Evolutionary conservation across 1,140 invertebrate species (phyloP), one percentile per base, ranked within the genome.

Genomic region (Caenorhabditis elegans): DNA sequence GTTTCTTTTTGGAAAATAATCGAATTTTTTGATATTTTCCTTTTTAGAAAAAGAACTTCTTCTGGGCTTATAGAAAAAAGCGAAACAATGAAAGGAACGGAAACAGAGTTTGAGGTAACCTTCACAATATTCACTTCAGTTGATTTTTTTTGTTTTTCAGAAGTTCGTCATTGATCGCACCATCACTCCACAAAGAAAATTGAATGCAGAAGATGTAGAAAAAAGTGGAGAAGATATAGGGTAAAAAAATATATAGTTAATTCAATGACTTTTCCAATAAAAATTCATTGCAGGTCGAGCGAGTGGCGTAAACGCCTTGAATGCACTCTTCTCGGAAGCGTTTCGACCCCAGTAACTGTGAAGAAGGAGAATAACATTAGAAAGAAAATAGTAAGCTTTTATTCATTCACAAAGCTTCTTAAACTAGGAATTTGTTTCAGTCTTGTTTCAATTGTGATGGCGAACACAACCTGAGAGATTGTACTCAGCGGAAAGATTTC

Each of bases 381-480:
- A 15, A 43, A 31, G 1, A 70, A 70, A 70, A n/a, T 31, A 43
- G 10, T 36, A 70, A 17, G 15, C 15, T 1, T 17, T 2, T 17
- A n/a, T 70, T 22, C 26, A n/a, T n/a, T n/a, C n/a, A n/a, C n/a
- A n/a, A n/a, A n/a, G n/a, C n/a, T 22, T 22, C 26, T 43, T 22
- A 5, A 24, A 6, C 10, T n/a, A 17, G 10, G 22, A 19, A 31
- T 13, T 11, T 22, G n/a, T 65, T 36, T 65, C 53, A 55, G 28
- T n/a, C 28, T 5, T 85, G 84, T 77, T 85, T 85, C 70, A 85
- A 85, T 49, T 85, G 84, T 39, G 83, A 53, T 13, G 83, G 84
- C n/a, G 78, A 77, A 10, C 84, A 85, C 34, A 15, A 36, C 2
- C 15, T 85, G 1, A 26, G n/a, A 13, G 36, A 76, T 43, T 85